Percentiles rank a stretch among this genome's conserved stretches.
These are phyloP conservation scores for Apostichopus californicus DNA, from an alignment of 35 echinoderm and acorn worm species.

Conservation along the genomic window DNA sequence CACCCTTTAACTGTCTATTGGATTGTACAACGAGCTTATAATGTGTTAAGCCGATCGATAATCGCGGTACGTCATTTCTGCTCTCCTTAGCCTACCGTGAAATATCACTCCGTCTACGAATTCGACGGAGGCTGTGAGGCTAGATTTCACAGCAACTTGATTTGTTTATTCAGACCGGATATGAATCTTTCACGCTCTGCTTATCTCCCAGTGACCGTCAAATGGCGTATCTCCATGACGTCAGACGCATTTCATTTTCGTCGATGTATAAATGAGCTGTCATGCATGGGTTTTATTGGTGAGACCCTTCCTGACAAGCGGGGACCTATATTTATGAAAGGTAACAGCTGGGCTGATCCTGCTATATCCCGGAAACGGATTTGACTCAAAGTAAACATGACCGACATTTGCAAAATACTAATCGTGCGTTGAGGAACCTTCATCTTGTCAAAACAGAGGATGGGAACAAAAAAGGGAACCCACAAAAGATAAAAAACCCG, in stretches of 20 bases:
- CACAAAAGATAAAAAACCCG: neutral
- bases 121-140: too few relatives aligned
- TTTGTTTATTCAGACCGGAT: neutral
- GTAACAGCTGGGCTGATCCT: constrained; percentile 31
- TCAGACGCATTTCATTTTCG: neutral
- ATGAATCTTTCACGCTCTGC: neutral
- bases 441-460: constrained; percentile 43
- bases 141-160: neutral
- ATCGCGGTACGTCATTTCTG: too few relatives aligned
- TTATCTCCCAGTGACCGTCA: neutral
- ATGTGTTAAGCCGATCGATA: too few relatives aligned
- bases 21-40: too few relatives aligned
- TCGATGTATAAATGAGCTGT: neutral
- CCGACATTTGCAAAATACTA: constrained; percentile 47
- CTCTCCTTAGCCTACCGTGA: too few relatives aligned
- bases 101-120: too few relatives aligned
- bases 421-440: constrained; percentile 5
- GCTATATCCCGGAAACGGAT: constrained; percentile 20
- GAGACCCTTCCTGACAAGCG: neutral
- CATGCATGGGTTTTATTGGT: neutral
- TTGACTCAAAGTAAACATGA: constrained; percentile 46
- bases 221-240: neutral
- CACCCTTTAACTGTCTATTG: too few relatives aligned
- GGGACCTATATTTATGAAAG: neutral
- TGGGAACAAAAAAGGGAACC: neutral